Evolutionary conservation across 2,113 vertebrate genomes (phyloP).

Genomic region (Mastomys natalensis): DNA sequence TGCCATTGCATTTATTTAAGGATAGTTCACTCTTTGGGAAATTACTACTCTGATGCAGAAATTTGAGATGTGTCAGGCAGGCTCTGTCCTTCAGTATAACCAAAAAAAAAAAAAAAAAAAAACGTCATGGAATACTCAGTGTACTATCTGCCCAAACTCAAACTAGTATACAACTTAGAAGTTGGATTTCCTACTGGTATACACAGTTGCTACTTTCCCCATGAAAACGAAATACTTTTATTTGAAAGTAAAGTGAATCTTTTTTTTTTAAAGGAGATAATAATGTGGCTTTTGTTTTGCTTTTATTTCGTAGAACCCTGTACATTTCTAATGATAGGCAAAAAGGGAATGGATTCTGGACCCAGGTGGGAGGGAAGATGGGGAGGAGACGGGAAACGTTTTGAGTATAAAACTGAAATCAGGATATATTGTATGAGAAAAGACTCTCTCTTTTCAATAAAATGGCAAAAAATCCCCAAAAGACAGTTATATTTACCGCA

Average conservation of each 20-base stretch:
- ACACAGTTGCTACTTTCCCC: conserved; percentile 51
- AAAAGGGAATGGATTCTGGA: no score
- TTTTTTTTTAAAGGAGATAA: neutral
- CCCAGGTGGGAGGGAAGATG: neutral
- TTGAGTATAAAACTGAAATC: neutral
- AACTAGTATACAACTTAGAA: conserved; percentile 24
- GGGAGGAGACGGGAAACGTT: neutral
- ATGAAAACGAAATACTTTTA: conserved; percentile 57
- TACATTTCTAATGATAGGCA: neutral
- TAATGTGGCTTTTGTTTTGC: neutral
- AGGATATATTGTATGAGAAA: neutral
- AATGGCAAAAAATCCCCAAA: neutral
- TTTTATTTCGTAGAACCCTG: neutral
- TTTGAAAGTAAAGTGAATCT: conserved; percentile 48
- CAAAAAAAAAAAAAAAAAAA: neutral
- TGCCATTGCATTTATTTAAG: conserved; percentile 57
- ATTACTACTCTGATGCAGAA: conserved; percentile 34
- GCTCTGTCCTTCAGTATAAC: neutral
- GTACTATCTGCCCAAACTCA: neutral
- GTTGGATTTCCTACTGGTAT: conserved; percentile 69
- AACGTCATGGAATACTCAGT: neutral
- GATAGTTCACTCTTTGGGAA: conserved; percentile 28
- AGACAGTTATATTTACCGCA: conserved; percentile 60
- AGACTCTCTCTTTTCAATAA: neutral
- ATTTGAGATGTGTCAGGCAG: neutral